Conservation (phyloP, 1,140 invertebrate genomes). For the Gerris buenoi region DNA sequence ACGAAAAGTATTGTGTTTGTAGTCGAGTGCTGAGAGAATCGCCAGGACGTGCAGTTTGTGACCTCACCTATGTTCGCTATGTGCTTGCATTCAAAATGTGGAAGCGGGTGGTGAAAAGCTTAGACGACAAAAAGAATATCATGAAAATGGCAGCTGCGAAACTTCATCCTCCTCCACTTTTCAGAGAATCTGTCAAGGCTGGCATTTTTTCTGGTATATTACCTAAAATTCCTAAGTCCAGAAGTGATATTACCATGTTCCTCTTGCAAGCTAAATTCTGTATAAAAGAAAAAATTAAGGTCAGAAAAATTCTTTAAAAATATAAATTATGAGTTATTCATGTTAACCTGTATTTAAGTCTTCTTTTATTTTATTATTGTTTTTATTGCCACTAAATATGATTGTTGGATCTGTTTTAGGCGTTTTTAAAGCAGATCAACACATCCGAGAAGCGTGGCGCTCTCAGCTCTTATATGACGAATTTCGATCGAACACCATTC, state of each 20-base stretch:
- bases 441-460: no score
- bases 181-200: slow-evolving; percentile 6
- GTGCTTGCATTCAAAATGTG: slow-evolving; percentile 22
- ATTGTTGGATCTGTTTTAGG: no score
- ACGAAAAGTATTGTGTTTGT: slow-evolving; percentile 9
- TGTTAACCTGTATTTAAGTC: no score
- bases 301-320: no score
- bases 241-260: slow-evolving; percentile 12
- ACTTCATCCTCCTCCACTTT: slow-evolving; percentile 12
- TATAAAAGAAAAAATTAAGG: slow-evolving; percentile 12
- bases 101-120: slow-evolving; percentile 15
- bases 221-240: slow-evolving; percentile 9
- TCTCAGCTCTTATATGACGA: neutral
- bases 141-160: slow-evolving; percentile 14
- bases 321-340: no score
- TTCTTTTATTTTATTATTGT: no score
- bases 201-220: slow-evolving; percentile 11
- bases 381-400: no score
- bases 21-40: slow-evolving; percentile 15
- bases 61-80: slow-evolving; percentile 19
- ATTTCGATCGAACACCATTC: neutral
- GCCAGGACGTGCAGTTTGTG: slow-evolving; percentile 5
- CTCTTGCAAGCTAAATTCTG: slow-evolving; percentile 14
- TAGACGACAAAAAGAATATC: slow-evolving; percentile 16
- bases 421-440: no score